phyloP scores from a whole-genome alignment of 2,797 vertebrate genomes.

The Xenentodon cancila region DNA sequence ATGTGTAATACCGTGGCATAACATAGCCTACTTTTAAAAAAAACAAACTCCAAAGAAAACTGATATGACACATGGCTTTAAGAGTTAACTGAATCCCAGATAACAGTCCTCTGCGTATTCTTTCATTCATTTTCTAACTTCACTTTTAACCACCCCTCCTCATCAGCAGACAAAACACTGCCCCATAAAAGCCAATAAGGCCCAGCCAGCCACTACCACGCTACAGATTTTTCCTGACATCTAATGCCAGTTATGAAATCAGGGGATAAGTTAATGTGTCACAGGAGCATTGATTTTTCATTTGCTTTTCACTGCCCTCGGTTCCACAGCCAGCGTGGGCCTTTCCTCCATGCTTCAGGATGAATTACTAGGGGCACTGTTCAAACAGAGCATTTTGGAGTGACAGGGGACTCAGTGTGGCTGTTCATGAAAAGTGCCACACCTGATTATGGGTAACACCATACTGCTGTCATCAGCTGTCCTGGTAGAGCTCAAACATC shows the following conservation, averaged over 20 bases:
- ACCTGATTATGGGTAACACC: constrained; percentile 72
- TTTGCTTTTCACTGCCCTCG: constrained; percentile 72
- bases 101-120: constrained; percentile 25
- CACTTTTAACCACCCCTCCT: constrained; percentile 46
- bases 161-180: constrained; percentile 42
- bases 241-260: constrained; percentile 81
- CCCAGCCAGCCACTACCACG: constrained; percentile 52
- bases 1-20: no score
- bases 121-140: constrained; percentile 45
- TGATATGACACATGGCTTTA: no score
- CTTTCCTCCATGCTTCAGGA: constrained; percentile 73
- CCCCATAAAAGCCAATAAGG: constrained; percentile 64
- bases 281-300: constrained; percentile 82
- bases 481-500: constrained; percentile 42
- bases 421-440: constrained; percentile 68
- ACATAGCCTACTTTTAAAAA: no score
- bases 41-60: no score
- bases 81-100: no score
- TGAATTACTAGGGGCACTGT: constrained; percentile 64
- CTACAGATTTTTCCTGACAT: constrained; percentile 76
- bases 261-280: constrained; percentile 84
- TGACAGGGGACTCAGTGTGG: constrained; percentile 55
- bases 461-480: constrained; percentile 25
- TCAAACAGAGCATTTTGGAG: constrained; percentile 53
- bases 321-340: constrained; percentile 60